phyloP scores from a whole-genome alignment of 1,140 invertebrate species.

The Anoplolepis gracilipes region DNA sequence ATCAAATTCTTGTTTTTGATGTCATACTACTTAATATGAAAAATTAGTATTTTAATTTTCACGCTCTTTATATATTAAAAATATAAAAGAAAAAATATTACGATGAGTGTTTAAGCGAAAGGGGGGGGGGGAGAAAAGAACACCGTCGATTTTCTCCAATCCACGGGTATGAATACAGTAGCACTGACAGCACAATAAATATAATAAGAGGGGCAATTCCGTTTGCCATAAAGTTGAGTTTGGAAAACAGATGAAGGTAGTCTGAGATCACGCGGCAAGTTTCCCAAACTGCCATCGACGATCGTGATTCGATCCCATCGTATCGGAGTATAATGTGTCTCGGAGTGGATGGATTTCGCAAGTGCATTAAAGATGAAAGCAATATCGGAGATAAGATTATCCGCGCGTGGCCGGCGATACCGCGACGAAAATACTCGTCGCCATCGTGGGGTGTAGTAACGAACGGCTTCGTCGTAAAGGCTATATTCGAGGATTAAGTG shows the following conservation, averaged over 20 bases:
- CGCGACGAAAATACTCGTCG: conserved; percentile 66
- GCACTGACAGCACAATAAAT: conserved; percentile 24
- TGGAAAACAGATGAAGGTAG: neutral
- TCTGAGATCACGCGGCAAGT: neutral
- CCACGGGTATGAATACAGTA: neutral
- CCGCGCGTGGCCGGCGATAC: conserved; percentile 59
- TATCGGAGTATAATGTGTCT: conserved; percentile 19
- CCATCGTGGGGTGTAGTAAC: conserved; percentile 35
- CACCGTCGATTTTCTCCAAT: neutral
- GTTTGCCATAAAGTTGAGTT: conserved; percentile 31
- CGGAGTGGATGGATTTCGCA: conserved; percentile 62
- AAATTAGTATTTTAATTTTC: neutral
- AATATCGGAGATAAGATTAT: conserved; percentile 72
- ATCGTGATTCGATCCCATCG: conserved; percentile 27
- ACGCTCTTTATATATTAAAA: neutral
- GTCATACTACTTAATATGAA: neutral
- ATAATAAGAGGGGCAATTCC: neutral
- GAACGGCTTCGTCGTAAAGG: conserved; percentile 58
- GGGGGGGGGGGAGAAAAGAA: neutral
- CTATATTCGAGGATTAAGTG: conserved; percentile 69
- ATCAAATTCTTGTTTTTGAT: too few species aligned
- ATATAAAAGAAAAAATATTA: neutral
- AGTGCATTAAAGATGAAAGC: conserved; percentile 73
- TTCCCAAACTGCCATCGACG: conserved; percentile 35
- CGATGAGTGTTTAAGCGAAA: neutral